Conservation (phyloP, 1,140 invertebrate species). For the Drosophila bocki region DNA sequence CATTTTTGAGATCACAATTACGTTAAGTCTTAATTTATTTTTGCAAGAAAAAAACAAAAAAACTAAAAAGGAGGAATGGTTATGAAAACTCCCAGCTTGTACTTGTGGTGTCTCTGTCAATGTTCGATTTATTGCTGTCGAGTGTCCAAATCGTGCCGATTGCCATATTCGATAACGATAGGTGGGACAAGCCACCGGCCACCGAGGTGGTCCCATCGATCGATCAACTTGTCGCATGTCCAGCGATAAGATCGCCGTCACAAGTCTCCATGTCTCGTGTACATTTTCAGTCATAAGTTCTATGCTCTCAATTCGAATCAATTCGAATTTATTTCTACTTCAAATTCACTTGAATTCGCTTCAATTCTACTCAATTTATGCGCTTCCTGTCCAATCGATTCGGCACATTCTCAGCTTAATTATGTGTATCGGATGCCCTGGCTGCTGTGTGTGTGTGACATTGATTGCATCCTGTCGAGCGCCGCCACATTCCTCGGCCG, state of each 20-base stretch:
- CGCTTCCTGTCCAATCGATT: conserved; percentile 70
- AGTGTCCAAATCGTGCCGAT: conserved; percentile 44
- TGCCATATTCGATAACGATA: conserved; percentile 44
- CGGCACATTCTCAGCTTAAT: conserved; percentile 49
- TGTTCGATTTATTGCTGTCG: conserved; percentile 43
- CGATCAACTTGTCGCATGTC: conserved; percentile 61
- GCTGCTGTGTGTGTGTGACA: conserved; percentile 22
- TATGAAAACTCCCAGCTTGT: background rate
- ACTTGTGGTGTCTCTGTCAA: conserved; percentile 22
- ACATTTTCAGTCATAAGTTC: conserved; percentile 36
- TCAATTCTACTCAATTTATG: conserved; percentile 59
- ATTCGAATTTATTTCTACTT: background rate
- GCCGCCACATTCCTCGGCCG: conserved; percentile 46
- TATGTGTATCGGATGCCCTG: conserved; percentile 26
- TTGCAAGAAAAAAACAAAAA: conserved; percentile 6
- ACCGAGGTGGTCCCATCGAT: conserved; percentile 55
- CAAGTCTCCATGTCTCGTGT: conserved; percentile 5
- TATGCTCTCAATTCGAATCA: conserved; percentile 32
- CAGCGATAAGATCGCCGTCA: conserved; percentile 55
- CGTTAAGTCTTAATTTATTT: conserved; percentile 66
- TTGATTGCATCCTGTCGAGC: conserved; percentile 61
- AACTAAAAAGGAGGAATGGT: background rate
- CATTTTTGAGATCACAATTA: conserved; percentile 53
- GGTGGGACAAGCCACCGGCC: conserved; percentile 26
- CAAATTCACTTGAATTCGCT: conserved; percentile 2